Conservation (phyloP, 1,140 invertebrate species). For the Pararge aegeria region DNA sequence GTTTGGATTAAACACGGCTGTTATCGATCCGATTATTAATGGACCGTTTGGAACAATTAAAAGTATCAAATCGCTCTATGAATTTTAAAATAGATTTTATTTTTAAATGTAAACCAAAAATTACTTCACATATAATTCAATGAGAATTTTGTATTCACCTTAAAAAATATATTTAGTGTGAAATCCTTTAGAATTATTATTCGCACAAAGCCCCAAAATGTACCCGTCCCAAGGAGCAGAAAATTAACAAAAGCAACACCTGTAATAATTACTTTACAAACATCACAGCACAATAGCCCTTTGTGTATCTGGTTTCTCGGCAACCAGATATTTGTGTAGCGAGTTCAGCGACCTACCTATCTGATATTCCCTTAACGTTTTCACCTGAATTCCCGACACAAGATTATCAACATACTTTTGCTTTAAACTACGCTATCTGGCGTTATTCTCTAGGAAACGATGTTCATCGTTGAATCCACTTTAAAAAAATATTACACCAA, state of each 20-base stretch:
- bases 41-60: no score
- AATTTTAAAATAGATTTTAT: no score
- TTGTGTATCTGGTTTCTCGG: constrained; percentile 6
- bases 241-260: constrained; percentile 8
- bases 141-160: background rate
- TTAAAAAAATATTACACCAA: background rate
- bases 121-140: no score
- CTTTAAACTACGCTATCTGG: constrained; percentile 44
- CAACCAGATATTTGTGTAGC: constrained; percentile 10
- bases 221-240: background rate
- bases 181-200: constrained; percentile 3
- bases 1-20: no score
- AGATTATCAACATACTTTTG: constrained; percentile 55
- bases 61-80: no score
- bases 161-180: background rate
- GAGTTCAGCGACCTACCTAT: constrained; percentile 42
- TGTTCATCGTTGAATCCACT: background rate
- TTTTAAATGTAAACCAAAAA: no score
- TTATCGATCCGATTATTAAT: no score
- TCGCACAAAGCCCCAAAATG: background rate
- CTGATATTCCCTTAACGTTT: constrained; percentile 65
- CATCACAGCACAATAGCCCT: constrained; percentile 14
- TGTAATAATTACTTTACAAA: constrained; percentile 12
- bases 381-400: constrained; percentile 57
- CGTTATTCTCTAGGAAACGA: background rate